A percentile compares a stretch with the other conserved stretches of the same genome.
phyloP scores from a whole-genome alignment of 2,113 vertebrate genomes.

The Machaerirhynchus nigripectus region DNA sequence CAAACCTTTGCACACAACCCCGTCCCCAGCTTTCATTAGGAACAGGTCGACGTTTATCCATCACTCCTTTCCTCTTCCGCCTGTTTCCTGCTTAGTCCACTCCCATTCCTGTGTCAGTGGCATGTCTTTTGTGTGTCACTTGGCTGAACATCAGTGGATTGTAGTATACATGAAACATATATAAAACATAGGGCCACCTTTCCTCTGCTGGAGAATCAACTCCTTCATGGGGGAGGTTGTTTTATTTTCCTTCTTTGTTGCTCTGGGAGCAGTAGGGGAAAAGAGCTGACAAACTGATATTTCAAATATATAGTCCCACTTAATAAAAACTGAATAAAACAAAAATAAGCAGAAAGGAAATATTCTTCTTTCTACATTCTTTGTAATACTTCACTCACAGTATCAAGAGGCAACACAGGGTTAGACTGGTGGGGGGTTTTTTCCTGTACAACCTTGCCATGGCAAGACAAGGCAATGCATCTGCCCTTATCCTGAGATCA shows the following conservation, averaged over 20 bases:
- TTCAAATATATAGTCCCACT: neutral
- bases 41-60: neutral
- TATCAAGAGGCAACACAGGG: neutral
- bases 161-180: neutral
- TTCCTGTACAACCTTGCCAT: neutral
- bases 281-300: neutral
- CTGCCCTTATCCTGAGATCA: neutral
- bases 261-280: neutral
- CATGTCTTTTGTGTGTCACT: neutral
- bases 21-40: neutral
- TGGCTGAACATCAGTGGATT: neutral
- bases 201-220: neutral
- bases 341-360: neutral
- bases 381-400: neutral
- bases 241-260: neutral
- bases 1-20: neutral
- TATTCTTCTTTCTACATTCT: neutral
- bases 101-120: neutral
- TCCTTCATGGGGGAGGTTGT: neutral
- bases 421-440: neutral
- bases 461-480: neutral
- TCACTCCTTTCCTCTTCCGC: neutral
- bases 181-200: neutral
- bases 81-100: neutral
- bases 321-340: neutral